Conservation (phyloP, 2,797 vertebrate genomes). For the Falco biarmicus region DNA sequence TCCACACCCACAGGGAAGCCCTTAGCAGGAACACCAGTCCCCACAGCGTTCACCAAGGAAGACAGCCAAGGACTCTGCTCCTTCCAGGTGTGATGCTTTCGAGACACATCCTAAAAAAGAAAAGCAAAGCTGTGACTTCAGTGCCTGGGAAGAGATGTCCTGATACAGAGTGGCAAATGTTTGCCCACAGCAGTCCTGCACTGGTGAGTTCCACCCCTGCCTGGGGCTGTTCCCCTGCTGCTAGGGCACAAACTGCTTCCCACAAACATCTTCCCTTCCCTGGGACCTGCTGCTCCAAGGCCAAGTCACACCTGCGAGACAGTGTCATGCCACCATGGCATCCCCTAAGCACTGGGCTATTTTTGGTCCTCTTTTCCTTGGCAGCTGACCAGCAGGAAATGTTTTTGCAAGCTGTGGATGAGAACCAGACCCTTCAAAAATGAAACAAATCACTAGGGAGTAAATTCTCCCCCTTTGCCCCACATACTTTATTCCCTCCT, state of each 20-base stretch:
- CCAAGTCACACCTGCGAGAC: neutral
- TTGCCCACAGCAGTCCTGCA: neutral
- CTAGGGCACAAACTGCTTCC: neutral
- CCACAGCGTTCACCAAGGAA: neutral
- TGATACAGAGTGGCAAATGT: accelerated
- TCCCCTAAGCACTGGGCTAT: neutral
- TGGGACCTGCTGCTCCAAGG: neutral
- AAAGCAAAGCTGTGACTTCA: neutral
- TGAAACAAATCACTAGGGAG: slow-evolving; percentile 5
- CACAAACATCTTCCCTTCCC: neutral
- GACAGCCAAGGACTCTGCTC: slow-evolving; percentile 50
- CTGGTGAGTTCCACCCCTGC: neutral
- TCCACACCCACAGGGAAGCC: neutral
- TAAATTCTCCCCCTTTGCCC: slow-evolving; percentile 35
- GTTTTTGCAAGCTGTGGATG: slow-evolving; percentile 48
- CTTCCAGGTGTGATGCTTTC: slow-evolving; percentile 49
- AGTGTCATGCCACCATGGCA: neutral
- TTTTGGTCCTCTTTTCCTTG: slow-evolving; percentile 13
- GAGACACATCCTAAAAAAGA: slow-evolving; percentile 45
- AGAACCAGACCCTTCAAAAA: slow-evolving; percentile 51
- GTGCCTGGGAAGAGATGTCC: neutral
- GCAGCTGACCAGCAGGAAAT: slow-evolving; percentile 49
- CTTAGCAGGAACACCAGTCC: neutral
- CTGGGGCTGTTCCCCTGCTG: neutral
- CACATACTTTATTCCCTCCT: neutral